Evolutionary conservation across 2,888 invertebrate species (phyloP).

Genomic region (Zaprionus bogoriensis): DNA sequence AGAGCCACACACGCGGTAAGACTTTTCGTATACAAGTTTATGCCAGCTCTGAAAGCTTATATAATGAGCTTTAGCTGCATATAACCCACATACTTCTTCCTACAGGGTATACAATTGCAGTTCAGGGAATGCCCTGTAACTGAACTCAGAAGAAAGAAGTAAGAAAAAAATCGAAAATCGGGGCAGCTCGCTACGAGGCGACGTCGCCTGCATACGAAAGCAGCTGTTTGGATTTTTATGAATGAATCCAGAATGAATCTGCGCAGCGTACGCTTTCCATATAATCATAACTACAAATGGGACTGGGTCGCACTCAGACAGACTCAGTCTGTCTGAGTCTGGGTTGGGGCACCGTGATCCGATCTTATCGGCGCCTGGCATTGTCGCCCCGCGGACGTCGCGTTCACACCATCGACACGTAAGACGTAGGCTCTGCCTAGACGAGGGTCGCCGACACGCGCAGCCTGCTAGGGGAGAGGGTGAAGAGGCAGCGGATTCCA

Average conservation of each 20-base stretch:
- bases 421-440: conserved; percentile 31
- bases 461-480: conserved; percentile 9
- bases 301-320: not conserved
- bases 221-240: not conserved
- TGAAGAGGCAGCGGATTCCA: not conserved
- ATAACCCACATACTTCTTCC: not conserved
- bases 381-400: conserved; percentile 36
- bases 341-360: conserved; percentile 3
- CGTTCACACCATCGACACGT: conserved; percentile 56
- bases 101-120: conserved; percentile 14
- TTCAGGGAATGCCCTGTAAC: not conserved
- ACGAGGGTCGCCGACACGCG: conserved; percentile 61
- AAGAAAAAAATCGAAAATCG: not conserved
- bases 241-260: conserved; percentile 1
- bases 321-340: not conserved
- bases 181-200: not conserved
- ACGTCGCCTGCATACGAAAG: not conserved
- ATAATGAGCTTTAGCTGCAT: not conserved
- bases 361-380: conserved; percentile 50
- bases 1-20: not conserved
- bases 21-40: not conserved
- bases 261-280: not conserved
- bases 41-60: no score
- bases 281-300: conserved; percentile 14
- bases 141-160: not conserved